Conservation (phyloP, 2,888 invertebrate species). For the Cerastoderma edule region DNA sequence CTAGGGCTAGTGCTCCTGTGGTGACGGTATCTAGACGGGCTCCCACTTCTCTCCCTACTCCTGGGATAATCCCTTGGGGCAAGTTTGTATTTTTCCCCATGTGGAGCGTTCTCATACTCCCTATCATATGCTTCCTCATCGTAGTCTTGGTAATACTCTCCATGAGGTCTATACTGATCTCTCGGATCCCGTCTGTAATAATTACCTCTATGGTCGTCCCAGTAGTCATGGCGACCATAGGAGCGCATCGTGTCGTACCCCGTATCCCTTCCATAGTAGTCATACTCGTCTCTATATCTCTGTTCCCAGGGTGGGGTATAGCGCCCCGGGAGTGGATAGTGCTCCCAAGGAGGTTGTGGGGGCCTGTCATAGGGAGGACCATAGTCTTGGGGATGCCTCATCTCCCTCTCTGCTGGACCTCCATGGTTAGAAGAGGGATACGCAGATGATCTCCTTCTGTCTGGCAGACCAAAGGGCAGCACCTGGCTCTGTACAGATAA, state of each 20-base stretch:
- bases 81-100: constrained; percentile 57
- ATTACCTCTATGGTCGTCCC: constrained; percentile 35
- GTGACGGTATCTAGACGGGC: constrained; percentile 39
- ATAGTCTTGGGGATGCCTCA: constrained; percentile 28
- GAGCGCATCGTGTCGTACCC: constrained; percentile 47
- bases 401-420: constrained; percentile 8
- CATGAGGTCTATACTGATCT: constrained; percentile 24
- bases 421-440: not conserved
- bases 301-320: constrained; percentile 32
- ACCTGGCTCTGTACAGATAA: constrained; percentile 8
- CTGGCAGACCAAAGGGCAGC: not conserved
- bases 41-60: constrained; percentile 25
- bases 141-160: constrained; percentile 29
- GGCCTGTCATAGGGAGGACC: constrained; percentile 33
- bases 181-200: constrained; percentile 39
- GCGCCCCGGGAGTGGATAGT: constrained; percentile 25
- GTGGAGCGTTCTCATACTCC: constrained; percentile 47
- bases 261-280: constrained; percentile 42
- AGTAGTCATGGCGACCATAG: constrained; percentile 25
- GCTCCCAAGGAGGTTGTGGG: constrained; percentile 28
- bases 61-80: constrained; percentile 43
- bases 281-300: constrained; percentile 44
- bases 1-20: constrained; percentile 45
- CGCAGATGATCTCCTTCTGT: constrained; percentile 5
- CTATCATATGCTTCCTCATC: constrained; percentile 34